These are phyloP conservation scores for Microcebus lehilahytsara DNA, from an alignment of 2,113 vertebrate genomes.

Conservation along the genomic window DNA sequence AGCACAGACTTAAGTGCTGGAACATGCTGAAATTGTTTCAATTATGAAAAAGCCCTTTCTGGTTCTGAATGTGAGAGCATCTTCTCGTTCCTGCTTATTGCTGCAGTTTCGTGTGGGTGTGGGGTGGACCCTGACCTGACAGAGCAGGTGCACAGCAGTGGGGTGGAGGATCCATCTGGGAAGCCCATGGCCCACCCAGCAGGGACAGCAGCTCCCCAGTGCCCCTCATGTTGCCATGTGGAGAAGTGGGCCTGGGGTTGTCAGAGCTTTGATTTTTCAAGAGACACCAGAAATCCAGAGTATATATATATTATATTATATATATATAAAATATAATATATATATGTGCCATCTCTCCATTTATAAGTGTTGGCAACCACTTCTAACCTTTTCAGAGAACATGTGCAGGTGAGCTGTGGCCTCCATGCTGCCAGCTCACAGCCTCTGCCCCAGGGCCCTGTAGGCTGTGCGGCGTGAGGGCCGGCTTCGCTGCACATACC, in stretches of 20 bases:
- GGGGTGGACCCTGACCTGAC: neutral
- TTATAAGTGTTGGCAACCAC: neutral
- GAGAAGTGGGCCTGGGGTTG: neutral
- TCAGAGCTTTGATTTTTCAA: neutral
- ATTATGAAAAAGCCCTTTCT: neutral
- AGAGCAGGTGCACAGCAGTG: neutral
- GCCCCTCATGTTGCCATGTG: neutral
- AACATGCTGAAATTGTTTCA: neutral
- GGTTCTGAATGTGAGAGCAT: neutral
- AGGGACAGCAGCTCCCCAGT: neutral
- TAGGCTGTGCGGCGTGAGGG: neutral
- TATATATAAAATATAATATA: neutral
- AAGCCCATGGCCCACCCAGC: neutral
- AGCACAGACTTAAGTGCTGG: neutral
- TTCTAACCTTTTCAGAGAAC: neutral
- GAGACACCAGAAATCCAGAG: neutral
- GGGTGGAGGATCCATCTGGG: accelerated
- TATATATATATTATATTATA: neutral
- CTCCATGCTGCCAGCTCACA: neutral
- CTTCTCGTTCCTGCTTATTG: neutral
- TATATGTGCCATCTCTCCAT: neutral
- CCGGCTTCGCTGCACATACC: neutral
- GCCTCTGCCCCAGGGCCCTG: neutral
- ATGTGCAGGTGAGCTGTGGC: accelerated
- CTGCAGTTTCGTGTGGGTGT: neutral